phyloP scores from a whole-genome alignment of 2,113 vertebrate genomes.

The Pseudorhombus dupliciocellatus region DNA sequence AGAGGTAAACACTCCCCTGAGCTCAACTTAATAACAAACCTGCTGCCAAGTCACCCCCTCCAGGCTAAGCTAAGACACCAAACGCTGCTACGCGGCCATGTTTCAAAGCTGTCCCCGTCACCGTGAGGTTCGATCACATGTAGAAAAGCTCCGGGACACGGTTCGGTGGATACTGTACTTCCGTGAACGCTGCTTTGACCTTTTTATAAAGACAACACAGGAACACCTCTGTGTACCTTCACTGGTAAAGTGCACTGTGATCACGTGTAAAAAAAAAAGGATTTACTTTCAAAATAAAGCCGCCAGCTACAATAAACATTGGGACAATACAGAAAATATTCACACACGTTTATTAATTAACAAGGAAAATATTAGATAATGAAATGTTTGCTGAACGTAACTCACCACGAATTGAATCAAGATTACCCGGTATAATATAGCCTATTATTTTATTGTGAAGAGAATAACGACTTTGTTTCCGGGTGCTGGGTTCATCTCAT shows the following conservation, averaged over 20 bases:
- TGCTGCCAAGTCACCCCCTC: not conserved
- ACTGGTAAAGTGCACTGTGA: conserved; percentile 1
- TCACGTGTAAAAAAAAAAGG: rapidly evolving
- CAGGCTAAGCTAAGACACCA: conserved; percentile 60
- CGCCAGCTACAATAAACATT: not conserved
- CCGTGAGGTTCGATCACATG: not conserved
- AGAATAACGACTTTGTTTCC: not conserved
- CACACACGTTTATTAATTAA: not conserved
- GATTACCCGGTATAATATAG: not conserved
- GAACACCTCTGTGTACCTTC: not conserved
- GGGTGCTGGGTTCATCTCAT: not conserved
- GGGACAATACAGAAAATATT: not conserved
- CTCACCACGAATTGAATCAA: rapidly evolving
- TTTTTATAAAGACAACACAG: not conserved
- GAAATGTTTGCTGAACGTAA: not conserved
- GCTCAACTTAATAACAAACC: not conserved
- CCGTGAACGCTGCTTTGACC: not conserved
- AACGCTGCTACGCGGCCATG: conserved; percentile 4
- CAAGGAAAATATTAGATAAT: rapidly evolving
- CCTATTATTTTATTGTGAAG: conserved; percentile 41
- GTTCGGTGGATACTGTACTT: not conserved
- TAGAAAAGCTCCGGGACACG: not conserved
- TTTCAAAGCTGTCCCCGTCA: not conserved
- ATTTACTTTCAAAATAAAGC: conserved; percentile 51
- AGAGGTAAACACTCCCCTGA: not conserved